phyloP scores from a whole-genome alignment of 2,797 vertebrate genomes.

The Arrhamphus sclerolepis region DNA sequence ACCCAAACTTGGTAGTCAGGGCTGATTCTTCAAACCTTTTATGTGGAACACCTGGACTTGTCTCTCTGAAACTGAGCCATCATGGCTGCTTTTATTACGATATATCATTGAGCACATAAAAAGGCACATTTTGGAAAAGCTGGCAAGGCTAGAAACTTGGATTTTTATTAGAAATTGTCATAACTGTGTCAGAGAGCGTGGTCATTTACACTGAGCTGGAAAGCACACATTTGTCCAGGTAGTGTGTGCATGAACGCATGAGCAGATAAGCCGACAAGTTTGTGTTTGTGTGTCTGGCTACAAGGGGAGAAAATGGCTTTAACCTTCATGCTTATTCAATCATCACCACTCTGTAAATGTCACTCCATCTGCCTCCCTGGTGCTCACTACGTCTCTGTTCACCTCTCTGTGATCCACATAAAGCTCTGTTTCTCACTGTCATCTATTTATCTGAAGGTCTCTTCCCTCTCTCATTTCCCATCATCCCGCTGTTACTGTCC shows the following conservation, averaged over 20 bases:
- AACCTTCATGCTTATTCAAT: constrained; percentile 80
- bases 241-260: constrained; percentile 35
- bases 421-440: constrained; percentile 9
- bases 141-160: too few species aligned
- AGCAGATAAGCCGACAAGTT: constrained; percentile 11
- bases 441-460: constrained; percentile 25
- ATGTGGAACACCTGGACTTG: too few species aligned
- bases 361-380: constrained; percentile 63
- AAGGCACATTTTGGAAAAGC: too few species aligned
- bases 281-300: constrained; percentile 19
- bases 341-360: constrained; percentile 76
- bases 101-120: too few species aligned
- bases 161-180: too few species aligned
- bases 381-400: constrained; percentile 59
- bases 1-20: too few species aligned
- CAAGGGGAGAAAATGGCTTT: constrained; percentile 74
- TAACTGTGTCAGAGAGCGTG: constrained; percentile 4
- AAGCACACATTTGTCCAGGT: constrained; percentile 29
- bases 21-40: too few species aligned
- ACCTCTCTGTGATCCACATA: constrained; percentile 38
- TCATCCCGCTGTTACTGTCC: neutral
- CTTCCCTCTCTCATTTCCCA: neutral
- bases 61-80: too few species aligned
- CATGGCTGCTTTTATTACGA: too few species aligned
- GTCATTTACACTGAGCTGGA: constrained; percentile 24